Evolutionary conservation across 2,888 invertebrate species (phyloP), one percentile per base, ranked within the genome.

Genomic region (Pyrrhia umbra): DNA sequence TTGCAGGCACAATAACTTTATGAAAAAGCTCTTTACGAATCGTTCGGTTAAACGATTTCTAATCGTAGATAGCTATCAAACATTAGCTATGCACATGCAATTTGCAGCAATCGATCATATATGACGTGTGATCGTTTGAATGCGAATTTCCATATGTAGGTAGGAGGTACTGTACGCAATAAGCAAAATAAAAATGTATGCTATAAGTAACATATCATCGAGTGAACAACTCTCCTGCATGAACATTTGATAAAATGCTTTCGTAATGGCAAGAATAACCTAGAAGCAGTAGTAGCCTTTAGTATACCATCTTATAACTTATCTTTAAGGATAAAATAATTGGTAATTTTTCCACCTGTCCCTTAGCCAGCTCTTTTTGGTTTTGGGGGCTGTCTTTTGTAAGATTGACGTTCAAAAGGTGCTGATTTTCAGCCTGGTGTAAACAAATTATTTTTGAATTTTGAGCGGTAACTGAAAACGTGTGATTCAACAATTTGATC

Each of bases 51-150:
- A 72, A 68, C 50, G 74, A 61, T 70, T 73, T 73, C 61, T 73
- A 73, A 61, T 67, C 30, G 58, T 10, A 50, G 27, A 73, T 68
- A 50, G 68, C 68, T 50, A 47, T 55, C 69, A 18, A 49, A 37
- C 68, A 42, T 68, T 73, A 60, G 70, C 46, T 68, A 73, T 73
- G 68, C 74, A 42, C 49, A 67, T 52, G 51, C 52, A 51, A 68
- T 68, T 72, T 72, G 37, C 42, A 25, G 58, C 46, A 20, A 72
- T 72, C 67, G 67, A 69, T 69, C 66, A 72, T 23, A 18, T 23
- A 23, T 23, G 25, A 45, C 16, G 46, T 51, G 40, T 66, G 46
- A 42, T 65, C 39, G 37, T 51, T 37, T 58, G 27, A 34, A 71
- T 65, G 72, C 40, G 58, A 66, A 65, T 60, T 23, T 30, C 30